Base-by-base conservation (phyloP, 2,113 vertebrate genomes). In the Egretta garzetta region DNA sequence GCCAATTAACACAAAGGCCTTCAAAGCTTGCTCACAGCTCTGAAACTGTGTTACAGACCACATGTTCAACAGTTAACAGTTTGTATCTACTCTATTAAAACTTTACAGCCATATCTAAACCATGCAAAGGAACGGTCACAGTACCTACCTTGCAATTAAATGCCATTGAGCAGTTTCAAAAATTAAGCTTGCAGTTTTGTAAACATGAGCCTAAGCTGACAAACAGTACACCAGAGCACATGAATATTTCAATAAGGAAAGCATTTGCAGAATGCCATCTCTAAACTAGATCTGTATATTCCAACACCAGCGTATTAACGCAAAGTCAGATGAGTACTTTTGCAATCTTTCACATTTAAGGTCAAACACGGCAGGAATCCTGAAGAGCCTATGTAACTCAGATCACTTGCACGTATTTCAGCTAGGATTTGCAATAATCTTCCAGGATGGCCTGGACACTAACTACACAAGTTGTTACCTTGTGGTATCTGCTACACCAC, bases 11-110 rank as follows among this genome's bases (percentile, higher is more conserved):
- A 86, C 67, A 62, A 8, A 79, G 10, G 26, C 62, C 74, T 94
- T 95, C 90, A 94, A 96, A 96, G 96, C 49, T 74, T 26, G n/a
- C 49, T 96, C 87, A 72, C 62, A 43, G 35, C 27, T 93, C 95
- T 74, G 56, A 85, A 88, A 73, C 41, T 6, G 80, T 18, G 56
- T 88, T 88, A 73, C 91, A 90, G 45, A 75, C 85, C 49, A 70
- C 53, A n/a, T 47, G 52, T 71, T 71, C 55, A 81, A 81, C 79
- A 75, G 33, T 94, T 88, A 94, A 89, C 58, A 80, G 77, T 79
- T 91, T 68, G 39, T 16, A 90, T 49, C 43, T 58, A 64, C 77
- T 60, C 91, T 63, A 60, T 95, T 96, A 94, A 96, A 95, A 70
- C 53, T 94, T 96, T 82, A 97, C 55, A 82, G 74, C 43, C 58